Evolutionary conservation across 2,113 vertebrate genomes (phyloP).

Genomic region (Microtus montanus): DNA sequence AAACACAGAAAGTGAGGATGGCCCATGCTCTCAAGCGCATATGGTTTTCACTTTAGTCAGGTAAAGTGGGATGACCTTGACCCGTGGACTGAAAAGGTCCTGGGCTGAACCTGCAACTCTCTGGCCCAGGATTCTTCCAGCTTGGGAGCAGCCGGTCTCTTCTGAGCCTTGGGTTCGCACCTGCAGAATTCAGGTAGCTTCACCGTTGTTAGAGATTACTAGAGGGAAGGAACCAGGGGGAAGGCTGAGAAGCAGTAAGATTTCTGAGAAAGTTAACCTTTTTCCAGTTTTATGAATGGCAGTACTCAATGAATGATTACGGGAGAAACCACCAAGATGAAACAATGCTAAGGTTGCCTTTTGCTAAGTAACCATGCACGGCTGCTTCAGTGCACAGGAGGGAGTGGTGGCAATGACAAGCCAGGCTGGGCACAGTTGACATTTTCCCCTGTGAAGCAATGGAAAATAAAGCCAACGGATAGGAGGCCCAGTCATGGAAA

Average conservation of each 20-base stretch:
- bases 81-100: neutral
- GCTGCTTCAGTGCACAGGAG: neutral
- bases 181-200: neutral
- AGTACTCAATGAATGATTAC: neutral
- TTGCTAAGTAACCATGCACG: neutral
- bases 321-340: neutral
- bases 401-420: neutral
- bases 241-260: neutral
- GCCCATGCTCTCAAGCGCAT: neutral
- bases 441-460: neutral
- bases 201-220: neutral
- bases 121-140: neutral
- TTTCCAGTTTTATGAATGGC: neutral
- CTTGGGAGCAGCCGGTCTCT: neutral
- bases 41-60: neutral
- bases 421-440: neutral
- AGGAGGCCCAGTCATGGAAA: neutral
- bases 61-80: neutral
- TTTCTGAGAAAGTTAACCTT: neutral
- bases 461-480: neutral
- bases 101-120: neutral
- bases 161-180: neutral
- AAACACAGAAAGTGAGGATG: neutral
- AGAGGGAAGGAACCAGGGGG: neutral
- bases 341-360: neutral